Base-by-base conservation (phyloP, 2,113 vertebrate genomes). In the Mesitornis unicolor region DNA sequence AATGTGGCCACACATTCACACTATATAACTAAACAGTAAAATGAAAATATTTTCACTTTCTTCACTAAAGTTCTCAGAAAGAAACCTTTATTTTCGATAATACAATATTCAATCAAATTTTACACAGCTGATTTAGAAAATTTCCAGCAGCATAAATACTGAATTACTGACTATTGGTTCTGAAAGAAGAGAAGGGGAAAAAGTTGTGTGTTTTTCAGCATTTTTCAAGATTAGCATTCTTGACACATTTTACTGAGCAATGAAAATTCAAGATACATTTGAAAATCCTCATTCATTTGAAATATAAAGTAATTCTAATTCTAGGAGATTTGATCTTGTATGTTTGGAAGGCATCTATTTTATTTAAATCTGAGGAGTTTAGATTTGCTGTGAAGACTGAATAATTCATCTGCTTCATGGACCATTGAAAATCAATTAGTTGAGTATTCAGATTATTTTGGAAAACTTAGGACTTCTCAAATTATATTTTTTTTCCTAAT, bases 391-490 rank as follows among this genome's bases (percentile, higher is more conserved):
- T 81, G 75, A 91, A 95, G 68, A 90, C n/a, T 86, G 87, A 97
- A 89, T 88, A 94, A 97, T 84, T 96, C 12, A 63, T 81, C 16
- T 93, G 13, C 86, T 95, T 96, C 42, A 94, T 63, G 61, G 87
- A 83, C 35, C 60, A 47, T 20, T 61, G 42, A 82, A 93, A 92
- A 93, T 0, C 4, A 82, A 91, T 92, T 69, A 75, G 45, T 70
- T 95, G 78, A 95, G 95, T 92, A 93, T 92, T 95, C 61, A 80
- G 59, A 87, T 90, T 87, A 48, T 91, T 94, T 93, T 57, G 24
- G 47, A 93, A 78, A 83, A 68, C 6, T 91, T 79, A 17, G 7
- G 19, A 51, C 10, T 45, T 80, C 24, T 68, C 40, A 47, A 90
- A 64, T 93, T 84, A 61, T 5, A 4, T 51, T 81, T 89, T 82